A percentile compares a stretch with the other conserved stretches of the same genome.
phyloP scores from a whole-genome alignment of 1,140 invertebrate genomes.

The Drosophila leontia region DNA sequence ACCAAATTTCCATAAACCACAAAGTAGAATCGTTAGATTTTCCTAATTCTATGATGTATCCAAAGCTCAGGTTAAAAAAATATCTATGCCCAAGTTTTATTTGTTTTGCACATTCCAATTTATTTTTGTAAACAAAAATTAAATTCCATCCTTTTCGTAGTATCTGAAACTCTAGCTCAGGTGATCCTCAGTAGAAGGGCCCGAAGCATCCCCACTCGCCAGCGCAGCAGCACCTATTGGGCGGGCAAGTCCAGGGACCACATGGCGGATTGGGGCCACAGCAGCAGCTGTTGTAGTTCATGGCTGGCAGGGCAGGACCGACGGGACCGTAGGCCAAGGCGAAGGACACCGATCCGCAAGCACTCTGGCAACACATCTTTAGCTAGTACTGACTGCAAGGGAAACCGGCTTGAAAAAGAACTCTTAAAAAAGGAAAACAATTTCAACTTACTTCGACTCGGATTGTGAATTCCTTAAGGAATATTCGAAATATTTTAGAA shows the following conservation, averaged over 20 bases:
- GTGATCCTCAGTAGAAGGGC: constrained; percentile 52
- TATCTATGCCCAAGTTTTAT: no score
- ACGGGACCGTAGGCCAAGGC: constrained; percentile 66
- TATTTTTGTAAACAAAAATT: constrained; percentile 17
- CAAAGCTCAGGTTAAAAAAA: no score
- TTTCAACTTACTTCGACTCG: constrained; percentile 18
- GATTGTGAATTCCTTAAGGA: background rate
- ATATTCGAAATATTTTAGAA: constrained; percentile 11
- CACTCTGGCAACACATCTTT: constrained; percentile 34
- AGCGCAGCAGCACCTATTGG: constrained; percentile 61
- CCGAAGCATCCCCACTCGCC: constrained; percentile 65
- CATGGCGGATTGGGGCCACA: constrained; percentile 67
- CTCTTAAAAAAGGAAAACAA: background rate
- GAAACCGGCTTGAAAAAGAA: background rate
- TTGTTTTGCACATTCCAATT: constrained; percentile 2
- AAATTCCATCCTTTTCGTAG: background rate
- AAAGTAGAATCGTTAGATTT: no score
- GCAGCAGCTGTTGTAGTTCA: constrained; percentile 66
- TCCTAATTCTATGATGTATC: no score
- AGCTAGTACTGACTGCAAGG: background rate
- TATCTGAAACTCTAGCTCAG: background rate
- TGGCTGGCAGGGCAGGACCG: constrained; percentile 65
- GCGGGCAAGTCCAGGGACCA: constrained; percentile 71
- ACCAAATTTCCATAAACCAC: no score
- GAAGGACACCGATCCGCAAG: constrained; percentile 66